Base-by-base conservation (phyloP, 2,797 vertebrate species). In the Pelobates cultripes region DNA sequence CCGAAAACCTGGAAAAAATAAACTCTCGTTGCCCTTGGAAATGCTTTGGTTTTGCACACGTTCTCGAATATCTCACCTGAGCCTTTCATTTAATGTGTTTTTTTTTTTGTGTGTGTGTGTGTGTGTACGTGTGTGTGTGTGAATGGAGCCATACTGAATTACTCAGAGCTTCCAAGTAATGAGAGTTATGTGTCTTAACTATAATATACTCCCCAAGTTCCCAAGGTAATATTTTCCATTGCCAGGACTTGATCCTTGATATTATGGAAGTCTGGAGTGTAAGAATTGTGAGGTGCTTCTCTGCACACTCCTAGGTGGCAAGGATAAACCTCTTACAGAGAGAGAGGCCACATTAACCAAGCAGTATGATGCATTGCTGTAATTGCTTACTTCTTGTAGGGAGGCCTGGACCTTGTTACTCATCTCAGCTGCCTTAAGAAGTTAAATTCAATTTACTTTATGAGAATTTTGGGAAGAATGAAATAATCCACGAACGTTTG, bases 21-120 rank as follows among this genome's bases (percentile, higher is more conserved):
- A 42, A 12, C 7, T 57, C 44, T 70, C 66, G 28, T 43, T 63
- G 44, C 68, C 15, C 68, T 41, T 4, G 43, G 67, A 47, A 57
- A 79, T 67, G 67, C 71, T 78, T 45, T 67, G 53, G 69, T 75
- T 79, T 83, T 84, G 82, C 82, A 84, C 82, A 84, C 4, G 44
- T 79, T 84, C 42, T 79, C 67, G 12, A 44, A 63, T 70, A 7
- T 63, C 41, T 42, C 55, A 45, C 63, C 61, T 64, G 76, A 79
- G 77, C 55, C 81, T 63, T 78, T 61, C 69, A 44, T 43, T 63
- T 78, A 8, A 72, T 73, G 42, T 64, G 61, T 61, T 60, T 45
- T 78, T 78, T 78, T 73, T 73, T 51, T 1, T 78, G 64, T 68
- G 42, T 78, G 7, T 42, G 40, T 40, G 17, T 78, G 45, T 74